Evolutionary conservation across 2,113 vertebrate species (phyloP).

Genomic region (Hiodon alosoides): DNA sequence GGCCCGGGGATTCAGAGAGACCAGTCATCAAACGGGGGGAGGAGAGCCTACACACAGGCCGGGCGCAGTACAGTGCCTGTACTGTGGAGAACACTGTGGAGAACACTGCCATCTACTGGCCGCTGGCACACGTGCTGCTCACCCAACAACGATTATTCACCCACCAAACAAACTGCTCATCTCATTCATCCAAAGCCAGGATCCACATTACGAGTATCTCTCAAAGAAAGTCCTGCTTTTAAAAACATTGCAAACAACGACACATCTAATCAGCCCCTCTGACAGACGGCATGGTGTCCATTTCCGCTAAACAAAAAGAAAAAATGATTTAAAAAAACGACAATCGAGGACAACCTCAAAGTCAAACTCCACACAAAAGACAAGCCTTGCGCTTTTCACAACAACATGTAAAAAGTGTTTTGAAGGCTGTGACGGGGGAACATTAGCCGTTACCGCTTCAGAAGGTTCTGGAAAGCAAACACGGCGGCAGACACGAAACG

Average conservation of each 20-base stretch:
- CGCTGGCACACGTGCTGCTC: background rate
- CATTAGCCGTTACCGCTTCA: background rate
- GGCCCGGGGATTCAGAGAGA: too few relatives aligned
- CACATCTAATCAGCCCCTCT: too few relatives aligned
- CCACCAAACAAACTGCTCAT: background rate
- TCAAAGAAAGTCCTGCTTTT: too few relatives aligned
- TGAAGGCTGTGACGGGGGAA: slow-evolving; percentile 5
- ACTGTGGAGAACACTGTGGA: slow-evolving; percentile 1
- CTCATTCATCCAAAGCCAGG: background rate
- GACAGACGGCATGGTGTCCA: too few relatives aligned
- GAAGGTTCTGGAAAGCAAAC: slow-evolving; percentile 6
- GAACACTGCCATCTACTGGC: slow-evolving; percentile 42
- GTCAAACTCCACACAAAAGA: background rate
- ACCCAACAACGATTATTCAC: background rate
- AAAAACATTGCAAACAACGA: too few relatives aligned
- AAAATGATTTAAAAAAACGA: too few relatives aligned
- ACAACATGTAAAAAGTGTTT: slow-evolving; percentile 3
- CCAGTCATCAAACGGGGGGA: background rate
- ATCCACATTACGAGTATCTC: too few relatives aligned
- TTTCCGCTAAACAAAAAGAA: too few relatives aligned
- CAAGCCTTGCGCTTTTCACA: background rate
- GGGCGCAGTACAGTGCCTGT: background rate
- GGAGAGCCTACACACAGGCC: background rate
- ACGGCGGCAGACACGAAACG: background rate
- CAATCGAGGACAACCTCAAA: too few relatives aligned